Conservation (phyloP, 1,140 invertebrate genomes). For the Charaxes varanes region DNA sequence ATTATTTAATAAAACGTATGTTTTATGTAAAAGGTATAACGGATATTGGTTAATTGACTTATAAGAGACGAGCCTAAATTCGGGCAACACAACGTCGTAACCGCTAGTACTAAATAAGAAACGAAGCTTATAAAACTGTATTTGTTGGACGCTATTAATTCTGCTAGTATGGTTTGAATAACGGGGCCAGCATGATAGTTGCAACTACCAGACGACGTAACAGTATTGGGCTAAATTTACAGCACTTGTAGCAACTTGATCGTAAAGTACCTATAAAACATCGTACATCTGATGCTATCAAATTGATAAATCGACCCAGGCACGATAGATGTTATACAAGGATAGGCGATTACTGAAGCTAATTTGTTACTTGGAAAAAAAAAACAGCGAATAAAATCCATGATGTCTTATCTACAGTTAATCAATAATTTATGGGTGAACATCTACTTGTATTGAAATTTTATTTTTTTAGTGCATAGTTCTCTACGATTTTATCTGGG, state of each 20-base stretch:
- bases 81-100: too few species aligned
- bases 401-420: neutral
- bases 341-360: neutral
- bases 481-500: too few species aligned
- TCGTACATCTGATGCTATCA: constrained; percentile 8
- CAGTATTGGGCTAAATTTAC: constrained; percentile 8
- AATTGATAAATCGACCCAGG: constrained; percentile 4
- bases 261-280: constrained; percentile 7
- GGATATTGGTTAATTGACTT: too few species aligned
- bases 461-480: too few species aligned
- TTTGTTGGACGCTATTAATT: neutral
- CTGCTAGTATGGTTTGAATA: constrained; percentile 2
- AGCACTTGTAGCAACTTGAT: constrained; percentile 1
- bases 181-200: constrained; percentile 1
- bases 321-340: constrained; percentile 6
- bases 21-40: too few species aligned
- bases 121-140: too few species aligned
- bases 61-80: too few species aligned
- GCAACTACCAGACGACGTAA: constrained; percentile 3
- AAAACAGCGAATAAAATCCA: neutral
- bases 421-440: too few species aligned
- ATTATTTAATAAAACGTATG: too few species aligned
- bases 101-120: too few species aligned
- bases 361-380: constrained; percentile 3
- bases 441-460: too few species aligned